Base-by-base conservation (phyloP, 2,113 vertebrate species). In the Takifugu flavidus region DNA sequence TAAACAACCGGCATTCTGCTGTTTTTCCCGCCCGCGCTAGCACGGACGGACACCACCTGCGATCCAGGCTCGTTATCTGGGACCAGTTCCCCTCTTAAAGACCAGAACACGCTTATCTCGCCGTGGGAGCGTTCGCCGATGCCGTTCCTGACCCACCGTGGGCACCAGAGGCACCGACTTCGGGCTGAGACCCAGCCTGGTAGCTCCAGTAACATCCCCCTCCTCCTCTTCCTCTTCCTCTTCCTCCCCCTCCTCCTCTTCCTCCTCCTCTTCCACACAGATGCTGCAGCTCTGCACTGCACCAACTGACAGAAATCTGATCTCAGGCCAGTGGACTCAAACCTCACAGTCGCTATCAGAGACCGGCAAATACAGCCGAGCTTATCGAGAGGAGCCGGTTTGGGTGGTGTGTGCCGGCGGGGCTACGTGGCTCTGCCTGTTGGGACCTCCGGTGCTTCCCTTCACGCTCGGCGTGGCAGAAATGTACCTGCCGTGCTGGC, bases 211-310 rank as follows among this genome's bases (percentile, higher is more conserved):
- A 53, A 31, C 15, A 31, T 1, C 29, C 29, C 29, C 29, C 29
- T 20, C 4, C 20, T 20, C 34, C 47, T 56, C 64, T 44, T 62
- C 52, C 65, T 69, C 62, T 20, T 20, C 20, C 20, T 20, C 20
- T 20, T 20, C 20, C 20, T 20, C 20, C 20, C 20, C 34, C 47
- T 56, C 64, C 49, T 62, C 52, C 65, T 69, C 62, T 39, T 74
- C 56, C 25, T 20, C 34, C 49, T 62, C 52, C 65, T 69, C 62
- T 39, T 74, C 56, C 25, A 54, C 69, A 43, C 72, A 68, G 67
- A 67, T 74, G 76, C 76, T 75, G 75, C 75, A 77, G 72, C 64
- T 62, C 75, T 76, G 82, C 76, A 80, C 64, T 80, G 80, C 79
- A 76, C 62, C 82, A 80, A 60, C 62, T 62, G 65, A 78, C 75